phyloP scores from a whole-genome alignment of 2,888 invertebrate genomes.

The Ochropacha duplaris region DNA sequence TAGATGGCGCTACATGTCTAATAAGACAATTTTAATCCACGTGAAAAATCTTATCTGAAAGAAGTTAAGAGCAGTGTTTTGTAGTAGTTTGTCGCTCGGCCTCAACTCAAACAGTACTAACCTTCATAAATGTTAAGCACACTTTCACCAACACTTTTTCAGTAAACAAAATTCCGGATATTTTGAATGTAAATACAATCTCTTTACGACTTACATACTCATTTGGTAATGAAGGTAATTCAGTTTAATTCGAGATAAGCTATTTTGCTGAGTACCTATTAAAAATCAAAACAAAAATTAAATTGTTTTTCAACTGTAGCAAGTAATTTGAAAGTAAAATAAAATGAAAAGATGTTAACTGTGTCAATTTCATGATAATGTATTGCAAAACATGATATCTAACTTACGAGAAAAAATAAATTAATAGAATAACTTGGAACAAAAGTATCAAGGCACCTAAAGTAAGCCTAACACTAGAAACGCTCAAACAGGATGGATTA shows the following conservation, averaged over 20 bases:
- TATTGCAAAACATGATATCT: too few relatives aligned
- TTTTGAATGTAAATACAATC: slow-evolving; percentile 49
- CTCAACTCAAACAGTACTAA: slow-evolving; percentile 33
- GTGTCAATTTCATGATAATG: neutral
- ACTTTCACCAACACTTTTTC: slow-evolving; percentile 67
- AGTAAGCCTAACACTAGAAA: neutral
- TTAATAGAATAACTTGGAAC: neutral
- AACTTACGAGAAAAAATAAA: neutral
- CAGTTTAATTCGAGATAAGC: slow-evolving; percentile 33
- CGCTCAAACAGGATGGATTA: slow-evolving; percentile 32
- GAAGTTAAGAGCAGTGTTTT: slow-evolving; percentile 20
- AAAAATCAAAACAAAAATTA: too few relatives aligned
- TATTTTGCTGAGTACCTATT: neutral
- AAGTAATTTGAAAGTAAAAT: neutral
- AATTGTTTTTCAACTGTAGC: slow-evolving; percentile 21
- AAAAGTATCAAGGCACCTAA: too few relatives aligned
- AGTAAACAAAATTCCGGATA: slow-evolving; percentile 69
- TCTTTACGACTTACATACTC: slow-evolving; percentile 57
- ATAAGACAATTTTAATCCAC: neutral
- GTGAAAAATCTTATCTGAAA: slow-evolving; percentile 7
- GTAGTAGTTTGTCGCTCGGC: slow-evolving; percentile 36
- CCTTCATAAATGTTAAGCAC: slow-evolving; percentile 54
- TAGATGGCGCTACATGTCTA: slow-evolving; percentile 45
- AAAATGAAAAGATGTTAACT: neutral
- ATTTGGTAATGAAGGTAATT: slow-evolving; percentile 63